Conservation (phyloP, 2,888 invertebrate genomes). For the Melieria crassipennis region DNA sequence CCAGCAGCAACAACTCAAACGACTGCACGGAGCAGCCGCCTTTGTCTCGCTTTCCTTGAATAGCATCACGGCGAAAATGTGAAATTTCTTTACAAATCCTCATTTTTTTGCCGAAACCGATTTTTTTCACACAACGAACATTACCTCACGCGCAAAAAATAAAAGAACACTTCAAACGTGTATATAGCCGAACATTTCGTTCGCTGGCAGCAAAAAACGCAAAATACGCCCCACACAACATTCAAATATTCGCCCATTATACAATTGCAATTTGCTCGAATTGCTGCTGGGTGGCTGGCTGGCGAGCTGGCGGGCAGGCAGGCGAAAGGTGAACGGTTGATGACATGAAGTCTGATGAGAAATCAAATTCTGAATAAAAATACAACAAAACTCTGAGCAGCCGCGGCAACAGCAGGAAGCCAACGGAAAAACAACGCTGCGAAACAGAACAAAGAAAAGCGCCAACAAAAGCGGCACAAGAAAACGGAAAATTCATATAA, state of each 20-base stretch:
- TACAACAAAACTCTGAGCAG: neutral
- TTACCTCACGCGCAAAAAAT: slow-evolving; percentile 13
- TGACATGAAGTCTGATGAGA: neutral
- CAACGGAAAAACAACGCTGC: neutral
- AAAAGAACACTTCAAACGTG: neutral
- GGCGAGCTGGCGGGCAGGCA: too few species aligned
- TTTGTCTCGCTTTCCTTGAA: slow-evolving; percentile 16
- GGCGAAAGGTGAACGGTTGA: too few species aligned
- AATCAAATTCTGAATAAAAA: slow-evolving; percentile 9
- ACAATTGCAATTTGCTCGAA: too few species aligned
- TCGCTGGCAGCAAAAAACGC: too few species aligned
- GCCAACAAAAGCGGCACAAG: neutral
- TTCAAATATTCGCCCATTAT: too few species aligned
- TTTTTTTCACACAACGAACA: neutral
- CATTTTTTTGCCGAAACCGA: too few species aligned
- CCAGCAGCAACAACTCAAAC: too few species aligned
- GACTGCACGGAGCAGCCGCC: too few species aligned
- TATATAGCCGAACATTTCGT: too few species aligned
- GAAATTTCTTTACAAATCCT: too few species aligned
- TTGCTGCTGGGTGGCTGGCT: too few species aligned
- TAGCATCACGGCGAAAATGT: neutral
- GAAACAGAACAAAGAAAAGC: neutral
- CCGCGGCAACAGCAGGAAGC: slow-evolving; percentile 1
- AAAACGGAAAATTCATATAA: slow-evolving; percentile 12
- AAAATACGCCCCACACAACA: too few species aligned